These are phyloP conservation scores for Ophraella communa DNA, from an alignment of 2,888 invertebrate species.

Conservation along the genomic window DNA sequence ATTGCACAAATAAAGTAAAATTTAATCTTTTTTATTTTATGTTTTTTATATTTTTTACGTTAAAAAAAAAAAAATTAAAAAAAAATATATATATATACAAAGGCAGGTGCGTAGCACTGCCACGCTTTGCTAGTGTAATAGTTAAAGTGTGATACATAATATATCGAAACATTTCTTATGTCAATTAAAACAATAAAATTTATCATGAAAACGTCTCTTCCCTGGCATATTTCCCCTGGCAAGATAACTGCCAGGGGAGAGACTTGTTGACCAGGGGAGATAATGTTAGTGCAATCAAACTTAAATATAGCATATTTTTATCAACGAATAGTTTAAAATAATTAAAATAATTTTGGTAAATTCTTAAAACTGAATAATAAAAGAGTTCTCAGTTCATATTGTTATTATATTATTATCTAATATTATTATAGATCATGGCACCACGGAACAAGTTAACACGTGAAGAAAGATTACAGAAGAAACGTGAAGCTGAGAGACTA, in stretches of 20 bases:
- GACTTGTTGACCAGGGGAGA: not conserved
- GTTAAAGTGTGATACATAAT: not conserved
- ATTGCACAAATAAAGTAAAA: too few relatives aligned
- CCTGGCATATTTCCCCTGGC: not conserved
- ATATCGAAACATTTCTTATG: not conserved
- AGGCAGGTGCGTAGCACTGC: too few relatives aligned
- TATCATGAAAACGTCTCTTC: not conserved
- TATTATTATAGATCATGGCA: conserved; percentile 4
- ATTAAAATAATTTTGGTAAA: not conserved
- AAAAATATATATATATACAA: too few relatives aligned
- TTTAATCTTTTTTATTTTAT: too few relatives aligned
- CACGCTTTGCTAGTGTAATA: not conserved
- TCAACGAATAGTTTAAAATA: not conserved
- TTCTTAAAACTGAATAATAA: too few relatives aligned
- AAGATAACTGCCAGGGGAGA: not conserved
- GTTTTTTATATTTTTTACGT: too few relatives aligned
- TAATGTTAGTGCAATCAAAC: not conserved
- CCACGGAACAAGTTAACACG: not conserved
- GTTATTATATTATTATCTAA: not conserved
- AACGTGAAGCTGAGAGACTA: conserved; percentile 7
- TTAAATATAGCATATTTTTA: not conserved
- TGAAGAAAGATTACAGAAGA: conserved; percentile 29
- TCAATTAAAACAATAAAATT: not conserved
- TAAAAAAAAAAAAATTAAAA: too few relatives aligned
- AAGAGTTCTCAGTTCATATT: too few relatives aligned